Percentiles rank a stretch among this genome's conserved stretches.
These are phyloP conservation scores for Masnerella sp. DNA, from an alignment of 2,888 invertebrate species.

Conservation along the genomic window DNA sequence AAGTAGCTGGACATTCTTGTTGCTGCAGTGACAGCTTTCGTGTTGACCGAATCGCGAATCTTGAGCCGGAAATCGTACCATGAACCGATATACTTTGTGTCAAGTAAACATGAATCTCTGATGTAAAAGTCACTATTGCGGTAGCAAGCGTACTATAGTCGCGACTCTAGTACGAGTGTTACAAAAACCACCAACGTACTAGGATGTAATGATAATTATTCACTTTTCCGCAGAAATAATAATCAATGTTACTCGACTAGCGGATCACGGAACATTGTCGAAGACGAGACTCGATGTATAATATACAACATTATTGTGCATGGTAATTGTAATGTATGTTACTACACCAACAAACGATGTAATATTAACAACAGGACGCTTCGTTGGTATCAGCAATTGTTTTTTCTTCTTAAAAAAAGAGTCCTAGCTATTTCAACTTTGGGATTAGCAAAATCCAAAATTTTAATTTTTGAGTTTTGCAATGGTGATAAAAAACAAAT, in stretches of 20 bases:
- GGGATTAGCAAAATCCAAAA: too few species aligned
- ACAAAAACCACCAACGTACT: slow-evolving; percentile 37
- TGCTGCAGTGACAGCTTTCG: slow-evolving; percentile 28
- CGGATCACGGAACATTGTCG: slow-evolving; percentile 25
- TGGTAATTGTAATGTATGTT: slow-evolving; percentile 54
- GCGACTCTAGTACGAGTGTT: slow-evolving; percentile 35
- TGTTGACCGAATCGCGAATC: too few species aligned
- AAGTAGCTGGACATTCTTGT: slow-evolving; percentile 34
- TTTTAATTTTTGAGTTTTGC: too few species aligned
- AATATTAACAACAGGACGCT: slow-evolving; percentile 25
- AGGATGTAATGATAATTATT: slow-evolving; percentile 32
- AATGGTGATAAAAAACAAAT: too few species aligned
- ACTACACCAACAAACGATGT: slow-evolving; percentile 39
- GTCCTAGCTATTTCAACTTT: too few species aligned
- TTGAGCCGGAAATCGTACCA: slow-evolving; percentile 1
- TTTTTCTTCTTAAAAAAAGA: too few species aligned
- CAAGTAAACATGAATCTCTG: slow-evolving; percentile 16
- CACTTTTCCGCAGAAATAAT: slow-evolving; percentile 43
- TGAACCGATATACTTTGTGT: slow-evolving; percentile 1
- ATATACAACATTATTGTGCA: slow-evolving; percentile 46
- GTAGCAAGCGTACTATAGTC: slow-evolving; percentile 36
- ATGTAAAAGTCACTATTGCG: slow-evolving; percentile 28
- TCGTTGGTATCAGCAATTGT: too few species aligned
- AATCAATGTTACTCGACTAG: slow-evolving; percentile 48
- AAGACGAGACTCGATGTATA: slow-evolving; percentile 37